Base-by-base conservation (phyloP, 2,113 vertebrate genomes). In the Grantiella picta region DNA sequence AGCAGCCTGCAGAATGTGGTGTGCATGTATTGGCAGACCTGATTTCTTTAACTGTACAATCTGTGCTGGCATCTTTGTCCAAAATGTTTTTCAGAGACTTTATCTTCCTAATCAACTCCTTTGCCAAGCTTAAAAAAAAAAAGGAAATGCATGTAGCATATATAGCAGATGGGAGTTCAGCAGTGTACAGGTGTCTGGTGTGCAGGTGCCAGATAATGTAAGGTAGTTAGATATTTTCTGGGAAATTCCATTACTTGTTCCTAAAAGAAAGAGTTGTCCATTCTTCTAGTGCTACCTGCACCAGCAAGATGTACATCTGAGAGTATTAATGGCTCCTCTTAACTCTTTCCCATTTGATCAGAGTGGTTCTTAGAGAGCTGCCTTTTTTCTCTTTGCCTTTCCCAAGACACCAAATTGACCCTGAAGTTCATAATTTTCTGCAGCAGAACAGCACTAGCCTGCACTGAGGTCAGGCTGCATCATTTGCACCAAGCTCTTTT, bases 41-140 rank as follows among this genome's bases (percentile, higher is more conserved):
- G 84, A 22, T 94, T 59, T 92, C 80, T 89, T 90, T 90, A 89
- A 86, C 84, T 93, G 82, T 92, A 89, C 94, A 97, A 89, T 95
- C 94, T 97, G 96, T 96, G 90, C 95, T 97, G 91, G 88, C 71
- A 93, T 87, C 82, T 91, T 64, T 82, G 77, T 92, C 94, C 86
- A 92, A 82, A 96, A 85, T 87, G 85, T 93, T 96, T 96, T 95
- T 61, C 80, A 83, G 83, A 92, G 80, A 90, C 49, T 80, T 93
- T 91, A 59, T 92, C 92, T 95, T 95, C 80, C 71, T 92, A 92
- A 92, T 94, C 82, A 94, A 68, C 36, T 80, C 17, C 57, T 86
- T 88, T 97, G 95, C 94, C 90, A 96, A 92, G 68, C 49, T 79
- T 75, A 15, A 60, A 85, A 78, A 89, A 89, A 54, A 13, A 50